Conservation (phyloP, 2,113 vertebrate genomes). For the Progne subis region DNA sequence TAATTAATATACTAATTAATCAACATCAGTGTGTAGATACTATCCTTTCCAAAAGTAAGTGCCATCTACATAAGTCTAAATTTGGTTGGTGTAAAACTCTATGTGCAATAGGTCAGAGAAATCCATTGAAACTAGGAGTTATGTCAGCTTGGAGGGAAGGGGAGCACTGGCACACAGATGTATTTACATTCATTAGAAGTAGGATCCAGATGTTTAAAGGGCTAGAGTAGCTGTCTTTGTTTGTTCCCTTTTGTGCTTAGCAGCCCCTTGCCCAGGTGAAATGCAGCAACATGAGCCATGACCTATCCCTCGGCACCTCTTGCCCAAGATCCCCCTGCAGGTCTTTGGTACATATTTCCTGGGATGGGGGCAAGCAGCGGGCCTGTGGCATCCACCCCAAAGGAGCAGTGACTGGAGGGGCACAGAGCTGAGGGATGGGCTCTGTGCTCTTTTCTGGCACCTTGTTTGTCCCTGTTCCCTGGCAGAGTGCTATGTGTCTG, state of each 20-base stretch:
- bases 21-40: not conserved
- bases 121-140: not conserved
- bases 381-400: not conserved
- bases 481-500: not conserved
- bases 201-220: not conserved
- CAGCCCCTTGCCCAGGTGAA: not conserved
- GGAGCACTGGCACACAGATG: not conserved
- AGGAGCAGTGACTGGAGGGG: not conserved
- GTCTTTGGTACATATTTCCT: not conserved
- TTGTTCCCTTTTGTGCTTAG: not conserved
- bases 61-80: not conserved
- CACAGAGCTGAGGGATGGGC: accelerated
- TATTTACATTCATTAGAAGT: not conserved
- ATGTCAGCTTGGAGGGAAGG: not conserved
- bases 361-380: accelerated
- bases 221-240: not conserved
- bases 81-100: not conserved
- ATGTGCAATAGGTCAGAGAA: not conserved
- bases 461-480: not conserved
- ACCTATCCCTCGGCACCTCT: accelerated
- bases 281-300: accelerated
- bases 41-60: not conserved
- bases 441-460: not conserved
- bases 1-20: not conserved
- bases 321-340: accelerated